Conservation (phyloP, 2,888 invertebrate genomes). For the Nomada lathburiana region DNA sequence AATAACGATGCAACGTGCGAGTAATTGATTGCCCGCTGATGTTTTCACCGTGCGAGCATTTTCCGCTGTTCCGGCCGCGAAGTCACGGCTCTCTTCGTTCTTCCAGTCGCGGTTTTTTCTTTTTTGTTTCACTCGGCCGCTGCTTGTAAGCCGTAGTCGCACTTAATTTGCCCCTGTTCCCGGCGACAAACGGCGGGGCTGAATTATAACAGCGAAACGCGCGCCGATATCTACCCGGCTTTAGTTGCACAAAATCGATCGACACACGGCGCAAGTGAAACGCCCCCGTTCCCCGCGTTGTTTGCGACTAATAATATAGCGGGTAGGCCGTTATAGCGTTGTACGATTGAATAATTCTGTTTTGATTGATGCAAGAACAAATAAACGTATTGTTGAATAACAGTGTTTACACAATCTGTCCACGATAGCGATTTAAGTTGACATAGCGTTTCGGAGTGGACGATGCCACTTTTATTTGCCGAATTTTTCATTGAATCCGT, state of each 20-base stretch:
- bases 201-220: slow-evolving; percentile 21
- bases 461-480: too few species aligned
- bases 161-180: slow-evolving; percentile 30
- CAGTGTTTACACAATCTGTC: neutral
- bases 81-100: slow-evolving; percentile 3
- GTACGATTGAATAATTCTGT: slow-evolving; percentile 13
- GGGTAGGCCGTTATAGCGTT: neutral
- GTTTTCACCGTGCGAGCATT: slow-evolving; percentile 7
- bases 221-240: slow-evolving; percentile 1
- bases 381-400: slow-evolving; percentile 19
- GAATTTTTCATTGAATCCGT: too few species aligned
- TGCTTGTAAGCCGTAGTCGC: slow-evolving; percentile 11
- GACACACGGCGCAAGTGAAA: slow-evolving; percentile 27
- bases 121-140: neutral
- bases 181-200: slow-evolving; percentile 17
- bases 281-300: slow-evolving; percentile 6
- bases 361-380: slow-evolving; percentile 11
- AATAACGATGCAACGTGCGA: neutral
- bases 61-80: slow-evolving; percentile 2
- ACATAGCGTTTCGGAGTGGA: neutral
- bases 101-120: slow-evolving; percentile 16
- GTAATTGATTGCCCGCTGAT: slow-evolving; percentile 31
- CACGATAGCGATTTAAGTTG: neutral
- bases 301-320: neutral
- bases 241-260: neutral